Evolutionary conservation across 1,140 invertebrate species (phyloP), one percentile per base, ranked within the genome.

Genomic region (Alviniconcha marisindica): DNA sequence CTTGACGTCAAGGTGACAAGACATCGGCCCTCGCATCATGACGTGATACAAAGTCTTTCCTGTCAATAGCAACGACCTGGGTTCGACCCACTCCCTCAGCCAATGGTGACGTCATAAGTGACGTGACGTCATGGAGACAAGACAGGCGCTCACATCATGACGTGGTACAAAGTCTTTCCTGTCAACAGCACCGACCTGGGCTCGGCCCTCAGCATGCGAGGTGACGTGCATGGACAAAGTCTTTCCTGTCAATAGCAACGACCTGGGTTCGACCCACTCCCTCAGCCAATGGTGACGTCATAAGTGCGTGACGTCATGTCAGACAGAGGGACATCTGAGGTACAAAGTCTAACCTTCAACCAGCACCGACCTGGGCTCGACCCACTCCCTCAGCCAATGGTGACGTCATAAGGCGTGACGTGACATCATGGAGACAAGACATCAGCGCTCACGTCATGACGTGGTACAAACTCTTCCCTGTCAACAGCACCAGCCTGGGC

Each of bases 11-110:
- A 63, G 7, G 24, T 31, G 28, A 31, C 10, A 31, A n/a, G 60
- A 63, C 60, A 5, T 48, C 44, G 18, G 44, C 18, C 5, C 44
- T 5, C 44, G 18, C 44, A 48, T 18, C 44, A 48, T 63, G 60
- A 63, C 60, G 10, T 31, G 60, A n/a, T 63, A 63, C 24, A 14
- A 14, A 63, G 10, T 31, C 21, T 24, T 63, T 7, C 60, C 28
- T 24, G 28, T 24, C 60, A 63, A 31, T n/a, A 86, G 89, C 7
- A 88, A 88, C 21, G 91, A 92, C 10, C 79, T 88, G 38, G 89
- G 89, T 14, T 91, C 90, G 48, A 87, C 88, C 54, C 90, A 91
- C 48, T 89, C 89, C 33, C 74, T 91, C 10, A 77, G 83, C 36
- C 82, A 87, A 38, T 91, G 89, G 88, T 85, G 82, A 88, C 33